Evolutionary conservation across 1,140 invertebrate genomes (phyloP), one percentile per base, ranked within the genome.

Genomic region (Colletes gigas): DNA sequence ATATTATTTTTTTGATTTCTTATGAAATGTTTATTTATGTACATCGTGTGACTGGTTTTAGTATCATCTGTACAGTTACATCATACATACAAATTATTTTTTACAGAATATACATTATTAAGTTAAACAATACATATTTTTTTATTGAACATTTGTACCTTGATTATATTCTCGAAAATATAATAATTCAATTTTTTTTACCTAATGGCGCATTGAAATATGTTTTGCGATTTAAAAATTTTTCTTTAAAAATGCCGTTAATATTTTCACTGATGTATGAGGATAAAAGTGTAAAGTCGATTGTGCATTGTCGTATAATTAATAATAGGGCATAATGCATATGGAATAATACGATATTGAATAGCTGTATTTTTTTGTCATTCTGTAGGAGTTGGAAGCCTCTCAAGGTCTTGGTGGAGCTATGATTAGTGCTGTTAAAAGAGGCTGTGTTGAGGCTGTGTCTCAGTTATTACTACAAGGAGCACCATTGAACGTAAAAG

Each of bases 401-500:
- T 92, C 89, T 88, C 90, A 93, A 81, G 91, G 91, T 90, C 90
- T 93, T 70, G 89, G 91, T 82, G 90, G 90, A 90, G 90, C 92
- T 88, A 91, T 93, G 82, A 91, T 93, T 82, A 93, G 90, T 84
- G 92, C 92, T 82, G 92, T 93, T 60, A 93, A 91, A 83, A 90
- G 93, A 78, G 91, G 92, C 81, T 93, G 92, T 82, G 76, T 93
- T 74, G 91, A 93, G 87, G 90, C 91, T 78, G 91, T 93, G 55
- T 93, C 90, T 81, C 92, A 91, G 70, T 91, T 93, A 78, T 92
- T 97, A 47, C 95, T 96, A 86, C 95, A 95, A 89, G 96, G 96
- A 83, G 96, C 96, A 85, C 94, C 96, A 85, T 94, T 96, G 89
- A 96, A 97, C 90, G 90, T 95, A 63, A 94, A 95, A 89, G 96